Evolutionary conservation across 2,113 vertebrate species (phyloP), one percentile per base, ranked within the genome.

Genomic region (Vicugna pacos): DNA sequence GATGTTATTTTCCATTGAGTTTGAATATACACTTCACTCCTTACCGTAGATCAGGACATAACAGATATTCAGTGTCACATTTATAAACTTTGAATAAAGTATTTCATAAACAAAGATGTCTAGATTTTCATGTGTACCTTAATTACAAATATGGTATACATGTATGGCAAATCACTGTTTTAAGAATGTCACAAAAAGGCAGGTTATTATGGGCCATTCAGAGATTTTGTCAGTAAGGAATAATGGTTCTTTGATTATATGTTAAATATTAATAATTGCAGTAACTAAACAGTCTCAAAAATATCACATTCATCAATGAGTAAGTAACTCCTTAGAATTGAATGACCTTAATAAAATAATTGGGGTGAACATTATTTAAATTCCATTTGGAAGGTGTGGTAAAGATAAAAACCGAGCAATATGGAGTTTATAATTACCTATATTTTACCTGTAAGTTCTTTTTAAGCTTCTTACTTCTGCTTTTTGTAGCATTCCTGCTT

Each of bases 201-300:
- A 82, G 48, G 11, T 86, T 91, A 89, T 89, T 8, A 50, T 22
- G 26, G 58, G 72, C 15, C 91, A 69, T 80, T 48, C 48, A 16
- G 35, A 80, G 20, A 73, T 48, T 48, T 84, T 80, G 81, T 75
- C 56, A 48, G 38, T 60, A 69, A 17, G 50, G 19, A 81, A 76
- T 84, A 80, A 84, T 64, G 4, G 6, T 46, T 88, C 15, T 88
- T 75, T 73, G 32, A 88, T 85, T 84, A 73, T 69, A 24, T 69
- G 10, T 24, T 54, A 95, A 80, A 16, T 30, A 91, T 48, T 91
- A 84, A 73, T 87, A 90, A 56, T 58, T 65, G 22, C 11, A 87
- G 17, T 95, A 82, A n/a, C 10, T 22, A 91, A 91, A 75, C 60
- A 93, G 22, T 76, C 42, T 84, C 30, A 65, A 64, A 93, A 77